These are phyloP conservation scores for Paracyclopina nana DNA, from an alignment of 1,140 invertebrate species.

Conservation along the genomic window DNA sequence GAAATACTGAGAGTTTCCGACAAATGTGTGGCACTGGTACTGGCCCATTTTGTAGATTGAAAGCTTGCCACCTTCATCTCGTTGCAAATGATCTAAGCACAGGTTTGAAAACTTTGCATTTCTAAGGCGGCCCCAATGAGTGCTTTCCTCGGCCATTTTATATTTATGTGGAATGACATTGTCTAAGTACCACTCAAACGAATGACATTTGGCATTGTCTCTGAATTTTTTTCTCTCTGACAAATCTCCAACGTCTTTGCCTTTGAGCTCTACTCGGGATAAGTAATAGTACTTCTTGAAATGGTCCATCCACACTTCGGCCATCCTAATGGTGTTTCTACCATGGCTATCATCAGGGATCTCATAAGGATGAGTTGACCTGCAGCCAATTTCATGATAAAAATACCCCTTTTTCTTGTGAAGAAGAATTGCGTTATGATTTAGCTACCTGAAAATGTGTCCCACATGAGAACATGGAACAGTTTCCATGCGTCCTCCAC, in stretches of 20 bases:
- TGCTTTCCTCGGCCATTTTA: slow-evolving; percentile 2
- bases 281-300: slow-evolving; percentile 63
- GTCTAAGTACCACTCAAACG: slow-evolving; percentile 13
- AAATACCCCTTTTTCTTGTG: not conserved
- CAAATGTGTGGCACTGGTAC: slow-evolving; percentile 10
- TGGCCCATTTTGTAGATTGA: not conserved
- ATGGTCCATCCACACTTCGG: slow-evolving; percentile 93
- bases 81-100: slow-evolving; percentile 11
- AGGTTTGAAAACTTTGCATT: slow-evolving; percentile 4
- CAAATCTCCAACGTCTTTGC: slow-evolving; percentile 9
- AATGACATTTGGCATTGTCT: not conserved
- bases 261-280: slow-evolving; percentile 46
- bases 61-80: slow-evolving; percentile 2
- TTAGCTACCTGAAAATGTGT: slow-evolving; percentile 56
- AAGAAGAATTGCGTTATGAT: not conserved
- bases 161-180: slow-evolving; percentile 25
- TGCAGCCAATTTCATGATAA: slow-evolving; percentile 35
- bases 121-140: not conserved
- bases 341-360: slow-evolving; percentile 80
- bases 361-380: slow-evolving; percentile 81
- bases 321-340: slow-evolving; percentile 72
- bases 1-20: slow-evolving; percentile 11
- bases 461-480: slow-evolving; percentile 87
- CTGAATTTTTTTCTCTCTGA: not conserved
- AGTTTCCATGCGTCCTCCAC: slow-evolving; percentile 54